Evolutionary conservation across 1,140 invertebrate genomes (phyloP).

Genomic region (Lasaia peninsularis): DNA sequence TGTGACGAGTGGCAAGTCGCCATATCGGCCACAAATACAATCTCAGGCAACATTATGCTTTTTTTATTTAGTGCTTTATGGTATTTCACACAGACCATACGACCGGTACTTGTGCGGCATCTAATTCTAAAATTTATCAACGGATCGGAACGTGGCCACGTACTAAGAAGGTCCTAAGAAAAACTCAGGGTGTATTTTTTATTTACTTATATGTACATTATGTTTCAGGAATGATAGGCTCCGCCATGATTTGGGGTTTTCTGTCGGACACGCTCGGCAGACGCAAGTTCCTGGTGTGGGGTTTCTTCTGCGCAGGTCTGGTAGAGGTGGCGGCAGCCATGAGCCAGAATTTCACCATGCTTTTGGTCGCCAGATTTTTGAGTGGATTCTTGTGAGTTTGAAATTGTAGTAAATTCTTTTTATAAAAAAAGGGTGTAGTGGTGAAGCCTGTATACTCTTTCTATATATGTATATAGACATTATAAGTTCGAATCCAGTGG

Average conservation of each 20-base stretch:
- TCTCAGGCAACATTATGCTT: too few relatives aligned
- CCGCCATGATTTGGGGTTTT: conserved; percentile 89
- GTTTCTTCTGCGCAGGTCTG: conserved; percentile 83
- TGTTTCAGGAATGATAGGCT: conserved; percentile 86
- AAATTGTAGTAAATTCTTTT: background rate
- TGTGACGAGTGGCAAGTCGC: too few relatives aligned
- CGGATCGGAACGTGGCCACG: too few relatives aligned
- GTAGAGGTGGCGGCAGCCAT: conserved; percentile 82
- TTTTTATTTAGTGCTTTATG: too few relatives aligned
- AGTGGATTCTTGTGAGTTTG: conserved; percentile 86
- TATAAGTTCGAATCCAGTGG: too few relatives aligned
- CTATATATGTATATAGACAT: too few relatives aligned
- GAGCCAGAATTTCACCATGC: conserved; percentile 83
- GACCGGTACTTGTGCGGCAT: background rate
- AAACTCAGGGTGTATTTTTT: background rate
- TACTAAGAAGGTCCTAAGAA: background rate
- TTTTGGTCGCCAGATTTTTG: conserved; percentile 85
- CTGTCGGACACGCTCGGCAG: conserved; percentile 87
- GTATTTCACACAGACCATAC: too few relatives aligned
- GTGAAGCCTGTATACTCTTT: too few relatives aligned
- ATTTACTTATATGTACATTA: background rate
- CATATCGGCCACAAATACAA: too few relatives aligned
- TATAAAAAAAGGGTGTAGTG: too few relatives aligned
- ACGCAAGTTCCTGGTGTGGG: conserved; percentile 82
- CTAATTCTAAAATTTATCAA: too few relatives aligned